A percentile compares a stretch with the other conserved stretches of the same genome.
Evolutionary conservation across 2,888 invertebrate species (phyloP).

Genomic region (Cephus pulcher): DNA sequence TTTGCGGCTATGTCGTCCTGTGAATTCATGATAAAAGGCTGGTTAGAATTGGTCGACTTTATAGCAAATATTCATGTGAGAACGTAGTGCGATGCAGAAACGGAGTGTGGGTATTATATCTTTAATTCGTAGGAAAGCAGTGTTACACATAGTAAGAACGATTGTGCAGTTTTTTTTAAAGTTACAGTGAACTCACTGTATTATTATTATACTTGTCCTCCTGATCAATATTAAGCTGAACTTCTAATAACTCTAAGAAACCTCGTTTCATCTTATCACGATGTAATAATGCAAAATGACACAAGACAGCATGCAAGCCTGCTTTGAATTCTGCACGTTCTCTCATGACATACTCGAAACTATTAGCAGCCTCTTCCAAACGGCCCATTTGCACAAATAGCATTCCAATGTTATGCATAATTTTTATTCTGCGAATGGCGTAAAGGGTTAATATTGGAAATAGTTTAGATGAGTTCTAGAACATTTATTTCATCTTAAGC

Average conservation of each 20-base stretch:
- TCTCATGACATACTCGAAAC: conserved; percentile 98
- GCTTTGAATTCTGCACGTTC: conserved; percentile 90
- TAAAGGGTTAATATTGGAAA: background rate
- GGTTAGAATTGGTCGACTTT: background rate
- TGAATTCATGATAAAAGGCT: conserved; percentile 12
- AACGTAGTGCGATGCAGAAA: background rate
- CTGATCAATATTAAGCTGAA: conserved; percentile 85
- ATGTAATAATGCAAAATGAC: conserved; percentile 90
- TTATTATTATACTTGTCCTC: conserved; percentile 71
- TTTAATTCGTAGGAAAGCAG: background rate
- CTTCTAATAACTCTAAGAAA: conserved; percentile 89
- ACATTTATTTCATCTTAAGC: background rate
- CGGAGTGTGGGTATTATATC: background rate
- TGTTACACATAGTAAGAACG: background rate
- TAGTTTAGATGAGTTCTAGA: background rate
- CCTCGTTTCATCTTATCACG: conserved; percentile 93
- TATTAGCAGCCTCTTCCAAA: conserved; percentile 94
- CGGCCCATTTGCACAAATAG: conserved; percentile 96
- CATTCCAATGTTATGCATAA: conserved; percentile 97
- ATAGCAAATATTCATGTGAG: background rate
- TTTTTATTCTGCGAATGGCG: conserved; percentile 79
- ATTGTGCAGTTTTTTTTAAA: background rate
- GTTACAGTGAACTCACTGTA: conserved; percentile 47
- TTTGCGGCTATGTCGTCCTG: conserved; percentile 71
- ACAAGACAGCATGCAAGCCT: conserved; percentile 90